Percentiles rank a stretch among this genome's conserved stretches.
Evolutionary conservation across 1,140 invertebrate genomes (phyloP).

Genomic region (Fopius arisanus): DNA sequence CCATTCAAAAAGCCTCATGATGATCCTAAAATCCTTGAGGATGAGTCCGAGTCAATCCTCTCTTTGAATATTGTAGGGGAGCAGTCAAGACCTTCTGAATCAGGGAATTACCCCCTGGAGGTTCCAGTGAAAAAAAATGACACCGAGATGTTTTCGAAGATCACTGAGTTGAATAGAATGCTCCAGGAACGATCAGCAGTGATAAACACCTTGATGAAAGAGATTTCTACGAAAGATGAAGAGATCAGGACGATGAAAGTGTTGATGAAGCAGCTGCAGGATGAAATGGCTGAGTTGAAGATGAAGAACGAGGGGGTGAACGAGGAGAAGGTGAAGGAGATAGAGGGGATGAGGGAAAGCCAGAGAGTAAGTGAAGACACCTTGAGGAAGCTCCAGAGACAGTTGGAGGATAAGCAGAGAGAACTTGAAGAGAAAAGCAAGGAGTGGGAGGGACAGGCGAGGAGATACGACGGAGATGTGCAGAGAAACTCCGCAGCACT

Average conservation of each 20-base stretch:
- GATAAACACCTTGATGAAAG: slow-evolving; percentile 45
- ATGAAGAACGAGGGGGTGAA: slow-evolving; percentile 34
- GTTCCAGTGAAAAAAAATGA: background rate
- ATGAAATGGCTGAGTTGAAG: slow-evolving; percentile 37
- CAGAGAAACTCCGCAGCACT: slow-evolving; percentile 42
- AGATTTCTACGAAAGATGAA: slow-evolving; percentile 39
- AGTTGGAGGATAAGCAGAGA: slow-evolving; percentile 42
- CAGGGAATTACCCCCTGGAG: background rate
- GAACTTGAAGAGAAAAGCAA: slow-evolving; percentile 39
- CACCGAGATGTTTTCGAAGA: slow-evolving; percentile 21
- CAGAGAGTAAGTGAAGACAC: slow-evolving; percentile 37
- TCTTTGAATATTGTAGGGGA: background rate
- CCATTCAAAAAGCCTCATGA: background rate
- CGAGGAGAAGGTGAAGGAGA: slow-evolving; percentile 36
- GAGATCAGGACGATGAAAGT: slow-evolving; percentile 35
- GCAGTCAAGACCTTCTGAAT: background rate
- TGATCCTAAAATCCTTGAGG: background rate
- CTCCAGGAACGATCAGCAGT: slow-evolving; percentile 45
- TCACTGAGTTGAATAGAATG: slow-evolving; percentile 47
- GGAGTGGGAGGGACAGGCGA: slow-evolving; percentile 43
- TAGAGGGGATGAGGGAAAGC: slow-evolving; percentile 37
- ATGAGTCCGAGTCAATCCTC: background rate
- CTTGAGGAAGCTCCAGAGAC: slow-evolving; percentile 39
- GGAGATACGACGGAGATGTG: slow-evolving; percentile 45
- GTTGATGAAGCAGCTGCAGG: slow-evolving; percentile 38